Percentiles rank a stretch among this genome's conserved stretches.
Conservation (phyloP, 1,140 invertebrate species). For the Macrotrachela quadricornifera region DNA sequence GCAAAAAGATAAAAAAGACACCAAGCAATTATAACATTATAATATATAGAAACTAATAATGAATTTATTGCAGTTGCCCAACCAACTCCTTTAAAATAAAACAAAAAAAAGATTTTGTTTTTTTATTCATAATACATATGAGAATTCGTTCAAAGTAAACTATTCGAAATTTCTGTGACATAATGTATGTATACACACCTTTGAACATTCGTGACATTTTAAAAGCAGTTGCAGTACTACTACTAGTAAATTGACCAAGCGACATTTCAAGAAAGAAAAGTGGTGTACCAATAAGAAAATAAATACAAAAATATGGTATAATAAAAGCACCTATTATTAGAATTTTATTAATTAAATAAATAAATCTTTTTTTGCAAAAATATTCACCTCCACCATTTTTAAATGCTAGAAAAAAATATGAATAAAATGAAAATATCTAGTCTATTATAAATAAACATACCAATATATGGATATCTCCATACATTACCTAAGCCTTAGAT, state of each 20-base stretch:
- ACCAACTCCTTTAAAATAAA: conserved; percentile 46
- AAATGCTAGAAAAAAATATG: background rate
- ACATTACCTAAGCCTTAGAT: conserved; percentile 3
- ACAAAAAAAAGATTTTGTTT: too few species aligned
- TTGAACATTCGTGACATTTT: conserved; percentile 49
- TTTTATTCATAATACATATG: too few species aligned
- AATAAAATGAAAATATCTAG: too few species aligned
- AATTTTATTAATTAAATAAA: background rate
- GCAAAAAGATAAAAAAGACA: conserved; percentile 8
- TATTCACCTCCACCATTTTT: conserved; percentile 6
- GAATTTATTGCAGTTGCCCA: conserved; percentile 1
- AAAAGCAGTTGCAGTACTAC: conserved; percentile 56
- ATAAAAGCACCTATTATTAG: conserved; percentile 41
- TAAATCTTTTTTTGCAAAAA: background rate
- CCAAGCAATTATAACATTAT: conserved; percentile 9
- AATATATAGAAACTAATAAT: conserved; percentile 10
- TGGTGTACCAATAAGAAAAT: conserved; percentile 44
- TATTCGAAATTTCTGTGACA: too few species aligned
- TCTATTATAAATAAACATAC: too few species aligned
- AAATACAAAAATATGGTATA: conserved; percentile 40
- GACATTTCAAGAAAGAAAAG: conserved; percentile 51
- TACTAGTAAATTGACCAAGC: conserved; percentile 52
- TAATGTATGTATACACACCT: background rate
- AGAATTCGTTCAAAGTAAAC: background rate
- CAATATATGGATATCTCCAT: conserved; percentile 7